These are phyloP conservation scores for Prionailurus bengalensis DNA, from an alignment of 2,113 vertebrate genomes.

Conservation along the genomic window DNA sequence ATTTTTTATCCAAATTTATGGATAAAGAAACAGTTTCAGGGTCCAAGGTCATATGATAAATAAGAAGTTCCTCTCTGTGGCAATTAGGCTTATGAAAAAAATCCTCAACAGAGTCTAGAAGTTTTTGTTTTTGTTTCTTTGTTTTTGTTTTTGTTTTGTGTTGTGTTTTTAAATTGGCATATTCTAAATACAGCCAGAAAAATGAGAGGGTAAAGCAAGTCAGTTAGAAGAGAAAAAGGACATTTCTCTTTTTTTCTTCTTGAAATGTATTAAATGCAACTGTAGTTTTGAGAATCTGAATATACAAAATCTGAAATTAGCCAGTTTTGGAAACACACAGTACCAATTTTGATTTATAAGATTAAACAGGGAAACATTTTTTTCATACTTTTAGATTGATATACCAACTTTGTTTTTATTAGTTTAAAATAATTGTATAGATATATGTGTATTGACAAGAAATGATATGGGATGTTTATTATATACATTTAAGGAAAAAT, in stretches of 20 bases:
- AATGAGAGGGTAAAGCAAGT: neutral
- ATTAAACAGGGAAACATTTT: neutral
- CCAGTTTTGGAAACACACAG: neutral
- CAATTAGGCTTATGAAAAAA: neutral
- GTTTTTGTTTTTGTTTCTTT: neutral
- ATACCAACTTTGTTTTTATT: neutral
- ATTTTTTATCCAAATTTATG: conserved; percentile 25
- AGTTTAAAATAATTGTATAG: neutral
- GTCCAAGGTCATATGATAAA: neutral
- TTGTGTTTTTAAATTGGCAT: neutral
- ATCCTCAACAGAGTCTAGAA: neutral
- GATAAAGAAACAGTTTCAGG: neutral
- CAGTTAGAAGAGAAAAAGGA: neutral
- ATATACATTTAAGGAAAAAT: neutral
- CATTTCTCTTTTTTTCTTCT: neutral
- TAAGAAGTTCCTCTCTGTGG: neutral
- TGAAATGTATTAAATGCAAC: neutral
- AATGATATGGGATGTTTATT: neutral
- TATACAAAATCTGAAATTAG: conserved; percentile 10
- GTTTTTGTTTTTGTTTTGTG: neutral
- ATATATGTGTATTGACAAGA: neutral
- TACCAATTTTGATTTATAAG: neutral
- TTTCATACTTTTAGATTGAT: conserved; percentile 4
- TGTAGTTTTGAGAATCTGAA: neutral
- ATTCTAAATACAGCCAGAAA: conserved; percentile 6